A percentile compares a stretch with the other conserved stretches of the same genome.
Conservation (phyloP, 2,113 vertebrate species). For the Platysteira castanea region DNA sequence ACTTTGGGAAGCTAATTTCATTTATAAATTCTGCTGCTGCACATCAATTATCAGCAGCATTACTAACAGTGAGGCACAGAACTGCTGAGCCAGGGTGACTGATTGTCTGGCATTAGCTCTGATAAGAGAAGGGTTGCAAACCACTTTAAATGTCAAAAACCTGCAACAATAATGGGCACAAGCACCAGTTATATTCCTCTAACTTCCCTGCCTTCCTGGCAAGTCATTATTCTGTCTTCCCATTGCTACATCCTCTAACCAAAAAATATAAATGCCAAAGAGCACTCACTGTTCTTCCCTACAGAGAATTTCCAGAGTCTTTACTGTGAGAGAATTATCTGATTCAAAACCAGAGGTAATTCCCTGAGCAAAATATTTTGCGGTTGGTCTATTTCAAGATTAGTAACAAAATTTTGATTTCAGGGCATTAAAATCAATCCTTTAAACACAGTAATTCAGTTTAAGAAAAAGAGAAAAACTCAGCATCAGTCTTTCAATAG, state of each 20-base stretch:
- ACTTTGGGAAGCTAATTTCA: slow-evolving; percentile 43
- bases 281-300: neutral
- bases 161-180: neutral
- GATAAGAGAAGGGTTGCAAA: slow-evolving; percentile 28
- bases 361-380: neutral
- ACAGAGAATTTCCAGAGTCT: neutral
- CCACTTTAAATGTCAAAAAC: slow-evolving; percentile 47
- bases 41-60: slow-evolving; percentile 8
- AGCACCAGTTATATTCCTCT: neutral
- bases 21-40: slow-evolving; percentile 40
- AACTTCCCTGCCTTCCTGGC: neutral
- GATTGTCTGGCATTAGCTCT: slow-evolving; percentile 20
- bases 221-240: slow-evolving; percentile 1
- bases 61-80: neutral
- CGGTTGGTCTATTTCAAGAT: neutral
- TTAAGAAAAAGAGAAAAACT: neutral
- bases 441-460: neutral
- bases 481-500: neutral
- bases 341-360: neutral
- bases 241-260: neutral
- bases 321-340: neutral
- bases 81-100: neutral
- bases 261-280: neutral
- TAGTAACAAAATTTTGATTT: neutral
- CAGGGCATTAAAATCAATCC: neutral